Conservation (phyloP, 2,888 invertebrate genomes). For the Leucophora obtusa region DNA sequence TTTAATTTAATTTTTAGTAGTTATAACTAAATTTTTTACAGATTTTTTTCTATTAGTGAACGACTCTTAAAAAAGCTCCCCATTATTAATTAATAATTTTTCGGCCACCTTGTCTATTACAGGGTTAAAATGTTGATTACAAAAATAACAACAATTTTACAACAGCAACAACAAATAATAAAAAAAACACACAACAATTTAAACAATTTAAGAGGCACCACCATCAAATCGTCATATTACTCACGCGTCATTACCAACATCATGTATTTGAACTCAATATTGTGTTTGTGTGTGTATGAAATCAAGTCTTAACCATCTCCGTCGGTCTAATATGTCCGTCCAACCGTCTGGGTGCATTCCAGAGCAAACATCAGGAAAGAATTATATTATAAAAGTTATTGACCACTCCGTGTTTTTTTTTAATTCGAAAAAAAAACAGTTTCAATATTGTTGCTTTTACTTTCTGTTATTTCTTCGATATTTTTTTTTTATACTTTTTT, state of each 20-base stretch:
- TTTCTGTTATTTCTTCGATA: slow-evolving; percentile 6
- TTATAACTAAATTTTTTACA: no score
- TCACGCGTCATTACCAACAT: slow-evolving; percentile 15
- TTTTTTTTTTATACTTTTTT: slow-evolving; percentile 1
- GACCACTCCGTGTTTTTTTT: slow-evolving; percentile 37
- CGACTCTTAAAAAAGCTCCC: no score
- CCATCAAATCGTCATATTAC: slow-evolving; percentile 30
- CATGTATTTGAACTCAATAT: slow-evolving; percentile 2
- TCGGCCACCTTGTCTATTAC: neutral
- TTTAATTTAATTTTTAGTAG: no score
- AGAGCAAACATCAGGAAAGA: neutral
- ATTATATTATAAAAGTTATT: slow-evolving; percentile 21
- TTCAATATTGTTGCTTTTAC: slow-evolving; percentile 23
- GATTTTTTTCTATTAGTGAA: no score
- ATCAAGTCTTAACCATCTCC: neutral
- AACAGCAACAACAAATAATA: neutral
- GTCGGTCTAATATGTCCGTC: neutral
- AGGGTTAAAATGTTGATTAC: neutral
- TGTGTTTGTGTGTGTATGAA: neutral
- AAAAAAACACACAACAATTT: neutral
- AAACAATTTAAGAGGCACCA: slow-evolving; percentile 26
- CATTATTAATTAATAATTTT: no score
- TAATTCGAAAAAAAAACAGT: neutral
- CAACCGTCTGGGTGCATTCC: neutral
- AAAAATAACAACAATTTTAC: neutral